Conservation (phyloP, 2,888 invertebrate genomes). For the Phanerotoma sp. region DNA sequence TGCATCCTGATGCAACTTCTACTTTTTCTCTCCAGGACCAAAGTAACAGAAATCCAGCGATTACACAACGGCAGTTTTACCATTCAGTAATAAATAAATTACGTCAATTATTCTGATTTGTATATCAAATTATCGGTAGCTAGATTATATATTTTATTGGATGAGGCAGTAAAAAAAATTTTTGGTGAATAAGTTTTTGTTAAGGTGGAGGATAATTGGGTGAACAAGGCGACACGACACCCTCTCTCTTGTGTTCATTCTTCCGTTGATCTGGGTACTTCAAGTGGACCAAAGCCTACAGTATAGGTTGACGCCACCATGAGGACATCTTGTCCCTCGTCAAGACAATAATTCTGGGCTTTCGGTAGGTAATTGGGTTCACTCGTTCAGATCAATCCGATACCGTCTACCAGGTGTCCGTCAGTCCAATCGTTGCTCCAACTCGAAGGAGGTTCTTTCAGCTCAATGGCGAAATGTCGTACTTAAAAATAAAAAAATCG, state of each 20-base stretch:
- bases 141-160: no score
- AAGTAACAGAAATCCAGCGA: no score
- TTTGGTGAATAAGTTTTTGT: constrained; percentile 42
- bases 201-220: constrained; percentile 55
- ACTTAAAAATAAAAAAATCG: constrained; percentile 8
- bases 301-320: constrained; percentile 40
- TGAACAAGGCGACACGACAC: constrained; percentile 50
- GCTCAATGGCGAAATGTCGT: constrained; percentile 7
- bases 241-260: constrained; percentile 29
- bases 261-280: constrained; percentile 10
- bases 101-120: constrained; percentile 46
- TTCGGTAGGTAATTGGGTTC: constrained; percentile 57
- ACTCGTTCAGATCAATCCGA: constrained; percentile 57
- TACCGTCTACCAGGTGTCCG: constrained; percentile 56
- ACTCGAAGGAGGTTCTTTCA: constrained; percentile 11
- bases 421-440: constrained; percentile 45
- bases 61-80: no score
- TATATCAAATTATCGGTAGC: no score
- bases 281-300: constrained; percentile 20
- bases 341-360: constrained; percentile 55
- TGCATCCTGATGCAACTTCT: no score
- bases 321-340: constrained; percentile 48
- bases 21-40: background rate
- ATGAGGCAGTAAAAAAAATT: no score
- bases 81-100: no score